Base-by-base conservation (phyloP, 2,113 vertebrate species). In the Corydoras maculifer region DNA sequence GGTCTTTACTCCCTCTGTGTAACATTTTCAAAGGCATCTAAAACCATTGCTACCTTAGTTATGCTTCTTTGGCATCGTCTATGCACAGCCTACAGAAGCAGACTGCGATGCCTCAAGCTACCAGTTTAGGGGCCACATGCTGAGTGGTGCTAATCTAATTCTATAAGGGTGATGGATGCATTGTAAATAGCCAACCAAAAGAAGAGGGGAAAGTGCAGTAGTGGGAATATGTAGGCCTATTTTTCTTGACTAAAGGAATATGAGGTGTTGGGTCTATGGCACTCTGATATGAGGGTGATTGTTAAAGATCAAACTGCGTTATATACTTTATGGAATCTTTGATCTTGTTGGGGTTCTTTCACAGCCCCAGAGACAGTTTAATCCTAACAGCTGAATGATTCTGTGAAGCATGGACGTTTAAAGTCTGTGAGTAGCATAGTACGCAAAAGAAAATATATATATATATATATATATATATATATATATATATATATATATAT, bases 21-120 rank as follows among this genome's bases (percentile, higher is more conserved):
- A 58, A 68, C 32, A 29, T 58, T 58, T 68, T 48, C 54, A 57
- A 43, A 43, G 15, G n/a, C 51, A n/a, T 18, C 54, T 58, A 49
- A 72, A 12, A 15, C 14, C n/a, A 48, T 49, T 6, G 43, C 11
- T 32, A 25, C 25, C 29, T 64, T 63, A 11, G 31, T 49, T 48
- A 7, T 35, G 70, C 12, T 8, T 58, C 13, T 49, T 32, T 64
- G 3, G n/a, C n/a, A 10, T 30, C 49, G 61, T 65, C 54, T 57
- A 13, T 8, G 51, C 51, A 53, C 51, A 53, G 13, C 13, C 13
- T 53, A 53, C 51, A 10, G 10, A 2, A 53, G 51, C 51, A 53
- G 3, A 12, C 51, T 12, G 51, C 13, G 51, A 53, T 53, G 51
- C 5, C 51, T 53, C 51, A 53, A 53, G 51, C 51, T 53, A 53